These are phyloP conservation scores for Tinea pellionella DNA, from an alignment of 2,888 invertebrate genomes.

Conservation along the genomic window DNA sequence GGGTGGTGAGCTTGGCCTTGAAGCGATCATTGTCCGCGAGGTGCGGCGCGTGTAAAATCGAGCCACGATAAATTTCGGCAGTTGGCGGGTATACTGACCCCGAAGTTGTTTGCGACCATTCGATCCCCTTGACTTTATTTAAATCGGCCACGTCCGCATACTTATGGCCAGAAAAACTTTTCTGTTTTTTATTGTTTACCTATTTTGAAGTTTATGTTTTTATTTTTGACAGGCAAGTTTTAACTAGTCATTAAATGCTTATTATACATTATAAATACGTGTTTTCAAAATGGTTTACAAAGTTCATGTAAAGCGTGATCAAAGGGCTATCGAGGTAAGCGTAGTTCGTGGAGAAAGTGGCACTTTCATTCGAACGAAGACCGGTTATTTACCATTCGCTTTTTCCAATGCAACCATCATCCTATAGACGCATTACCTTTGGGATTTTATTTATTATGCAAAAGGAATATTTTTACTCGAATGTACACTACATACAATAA, in stretches of 20 bases:
- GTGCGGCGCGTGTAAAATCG: conserved; percentile 50
- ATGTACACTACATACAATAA: too few species aligned
- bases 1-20: conserved; percentile 49
- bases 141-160: conserved; percentile 23
- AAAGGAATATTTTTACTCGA: not conserved
- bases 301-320: not conserved
- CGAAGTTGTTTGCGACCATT: conserved; percentile 60
- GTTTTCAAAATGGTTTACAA: not conserved
- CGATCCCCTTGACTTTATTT: conserved; percentile 66
- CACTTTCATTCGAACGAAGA: conserved; percentile 50
- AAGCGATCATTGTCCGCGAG: conserved; percentile 56
- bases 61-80: conserved; percentile 61
- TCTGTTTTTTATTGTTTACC: not conserved
- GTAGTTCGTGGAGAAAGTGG: conserved; percentile 43
- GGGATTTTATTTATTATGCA: not conserved
- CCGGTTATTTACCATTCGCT: conserved; percentile 39
- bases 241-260: too few species aligned
- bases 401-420: conserved; percentile 24
- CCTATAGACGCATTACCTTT: not conserved
- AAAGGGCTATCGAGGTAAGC: not conserved
- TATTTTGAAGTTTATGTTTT: not conserved
- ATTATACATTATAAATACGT: not conserved
- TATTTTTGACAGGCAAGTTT: not conserved
- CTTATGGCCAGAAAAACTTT: conserved; percentile 8
- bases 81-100: conserved; percentile 64